Evolutionary conservation across 2,888 invertebrate genomes (phyloP), one percentile per base, ranked within the genome.

Genomic region (Vanessa cardui): DNA sequence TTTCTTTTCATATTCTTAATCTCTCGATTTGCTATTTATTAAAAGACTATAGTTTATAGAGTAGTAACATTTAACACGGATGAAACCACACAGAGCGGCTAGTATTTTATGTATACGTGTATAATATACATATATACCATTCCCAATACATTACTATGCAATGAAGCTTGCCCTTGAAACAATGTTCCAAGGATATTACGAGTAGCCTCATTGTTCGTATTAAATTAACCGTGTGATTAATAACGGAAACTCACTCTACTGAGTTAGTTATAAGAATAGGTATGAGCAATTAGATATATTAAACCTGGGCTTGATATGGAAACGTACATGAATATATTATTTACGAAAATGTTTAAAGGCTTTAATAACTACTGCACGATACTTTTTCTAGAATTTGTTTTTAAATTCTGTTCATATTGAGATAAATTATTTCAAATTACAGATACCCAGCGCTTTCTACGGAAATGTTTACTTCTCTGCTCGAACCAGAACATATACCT

Each of bases 401-500:
- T 39, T 39, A 39, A 4, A 12, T 39, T 8, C 39, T 39, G 12
- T 39, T 39, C 12, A 39, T 12, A 12, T 39, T 39, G 39, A 9
- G 12, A 39, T 39, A 2, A 9, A 12, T 9, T 16, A 44, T 50
- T 62, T 66, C 12, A n/a, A 20, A 58, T 72, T 72, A 75, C 80
- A 93, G 93, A 76, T 96, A 96, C 80, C 94, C 95, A 52, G 96
- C 96, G 0, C 80, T 98, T 62, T 94, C 96, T 63, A 96, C 96
- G 15, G 98, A 98, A 85, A 94, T 97, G 84, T 97, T 97, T 83
- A 96, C 97, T 58, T 94, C 97, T 0, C 85, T 98, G 44, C 86
- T 98, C 77, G 92, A 94, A 70, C 89, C 93, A 58, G 94, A 96
- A 87, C 91, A 94, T 18, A 96, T 96, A 2, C 95, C 96, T 0